These are phyloP conservation scores for Mesaphorura yosii DNA, from an alignment of 1,140 invertebrate species.

Conservation along the genomic window DNA sequence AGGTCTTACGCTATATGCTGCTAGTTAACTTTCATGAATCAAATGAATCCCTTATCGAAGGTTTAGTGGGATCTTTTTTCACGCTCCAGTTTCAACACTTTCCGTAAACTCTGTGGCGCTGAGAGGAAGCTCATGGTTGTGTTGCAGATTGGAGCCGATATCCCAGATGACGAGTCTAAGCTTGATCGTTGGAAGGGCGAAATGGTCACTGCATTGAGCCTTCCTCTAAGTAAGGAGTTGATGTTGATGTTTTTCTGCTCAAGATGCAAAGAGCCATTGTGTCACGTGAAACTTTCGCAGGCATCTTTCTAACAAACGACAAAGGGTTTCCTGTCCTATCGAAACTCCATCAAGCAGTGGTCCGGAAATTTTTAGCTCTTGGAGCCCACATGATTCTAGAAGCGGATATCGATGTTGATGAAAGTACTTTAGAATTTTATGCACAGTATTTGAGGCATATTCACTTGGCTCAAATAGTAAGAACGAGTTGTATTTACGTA, in stretches of 20 bases:
- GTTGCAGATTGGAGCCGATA: constrained; percentile 51
- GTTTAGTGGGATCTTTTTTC: neutral
- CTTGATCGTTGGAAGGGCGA: constrained; percentile 83
- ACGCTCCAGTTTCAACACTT: constrained; percentile 61
- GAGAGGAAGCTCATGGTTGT: constrained; percentile 61
- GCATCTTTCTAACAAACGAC: constrained; percentile 63
- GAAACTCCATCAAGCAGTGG: constrained; percentile 64
- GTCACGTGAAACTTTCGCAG: constrained; percentile 61
- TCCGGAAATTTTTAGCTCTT: constrained; percentile 40
- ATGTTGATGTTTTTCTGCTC: neutral
- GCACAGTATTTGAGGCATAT: no score
- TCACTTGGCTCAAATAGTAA: no score
- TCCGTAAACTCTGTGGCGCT: constrained; percentile 61
- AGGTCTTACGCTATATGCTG: no score
- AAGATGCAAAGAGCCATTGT: neutral
- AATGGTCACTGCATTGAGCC: constrained; percentile 70
- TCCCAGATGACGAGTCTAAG: constrained; percentile 49
- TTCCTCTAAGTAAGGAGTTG: constrained; percentile 53
- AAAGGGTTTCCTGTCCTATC: constrained; percentile 81
- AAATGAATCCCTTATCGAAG: no score
- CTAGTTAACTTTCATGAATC: no score
- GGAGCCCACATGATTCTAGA: constrained; percentile 22
- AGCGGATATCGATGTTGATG: no score
- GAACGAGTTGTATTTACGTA: no score
- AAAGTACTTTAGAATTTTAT: no score